phyloP scores from a whole-genome alignment of 2,797 vertebrate genomes.

The Chelmon rostratus region DNA sequence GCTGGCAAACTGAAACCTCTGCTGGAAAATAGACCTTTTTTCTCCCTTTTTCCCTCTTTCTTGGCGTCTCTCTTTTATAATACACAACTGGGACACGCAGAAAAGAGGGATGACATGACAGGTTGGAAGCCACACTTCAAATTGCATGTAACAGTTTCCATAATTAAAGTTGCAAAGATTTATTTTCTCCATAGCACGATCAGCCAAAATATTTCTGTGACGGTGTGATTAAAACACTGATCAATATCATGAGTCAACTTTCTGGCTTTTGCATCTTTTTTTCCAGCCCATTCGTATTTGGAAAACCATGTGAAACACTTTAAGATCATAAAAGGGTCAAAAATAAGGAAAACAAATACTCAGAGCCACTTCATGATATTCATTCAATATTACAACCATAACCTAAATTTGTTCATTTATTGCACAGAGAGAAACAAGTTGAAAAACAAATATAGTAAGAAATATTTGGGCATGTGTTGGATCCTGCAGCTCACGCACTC shows the following conservation, averaged over 20 bases:
- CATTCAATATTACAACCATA: background rate
- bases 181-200: background rate
- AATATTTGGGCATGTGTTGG: too few species aligned
- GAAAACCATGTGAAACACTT: background rate
- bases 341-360: background rate
- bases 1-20: constrained; percentile 35
- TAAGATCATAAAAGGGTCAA: background rate
- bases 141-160: constrained; percentile 25
- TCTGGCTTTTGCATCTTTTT: constrained; percentile 10
- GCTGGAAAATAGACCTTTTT: constrained; percentile 43
- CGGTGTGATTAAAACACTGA: background rate
- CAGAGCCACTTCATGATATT: background rate
- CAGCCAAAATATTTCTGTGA: background rate
- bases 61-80: constrained; percentile 17
- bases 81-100: constrained; percentile 10
- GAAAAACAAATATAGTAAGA: background rate
- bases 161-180: background rate
- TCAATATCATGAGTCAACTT: constrained; percentile 1
- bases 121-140: constrained; percentile 6
- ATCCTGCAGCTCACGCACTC: background rate
- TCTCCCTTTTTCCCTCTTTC: background rate
- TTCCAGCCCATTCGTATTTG: background rate
- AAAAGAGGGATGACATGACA: constrained; percentile 14
- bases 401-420: background rate
- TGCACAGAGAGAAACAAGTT: background rate